A percentile compares a stretch with the other conserved stretches of the same genome.
These are phyloP conservation scores for Scrobipalpa costella DNA, from an alignment of 2,888 invertebrate species.

Conservation along the genomic window DNA sequence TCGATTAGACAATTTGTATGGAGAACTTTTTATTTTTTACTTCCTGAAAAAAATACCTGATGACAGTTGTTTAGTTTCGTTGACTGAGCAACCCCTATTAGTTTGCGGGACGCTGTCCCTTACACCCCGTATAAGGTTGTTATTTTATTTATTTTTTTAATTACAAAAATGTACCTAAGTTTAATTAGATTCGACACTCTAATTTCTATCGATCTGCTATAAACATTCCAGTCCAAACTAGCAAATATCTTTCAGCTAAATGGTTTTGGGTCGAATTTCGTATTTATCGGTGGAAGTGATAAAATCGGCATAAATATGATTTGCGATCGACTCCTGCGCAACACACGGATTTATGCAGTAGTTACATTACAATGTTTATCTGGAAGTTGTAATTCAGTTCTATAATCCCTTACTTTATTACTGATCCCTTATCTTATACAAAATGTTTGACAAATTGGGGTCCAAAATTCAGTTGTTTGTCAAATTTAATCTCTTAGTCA, in stretches of 20 bases:
- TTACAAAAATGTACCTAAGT: too few species aligned
- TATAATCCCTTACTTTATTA: conserved; percentile 24
- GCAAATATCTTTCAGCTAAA: conserved; percentile 39
- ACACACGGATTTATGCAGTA: conserved; percentile 39
- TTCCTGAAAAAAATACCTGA: too few species aligned
- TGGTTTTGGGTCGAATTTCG: conserved; percentile 42
- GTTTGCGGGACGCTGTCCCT: too few species aligned
- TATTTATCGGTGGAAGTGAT: conserved; percentile 47
- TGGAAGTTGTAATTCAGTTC: conserved; percentile 18
- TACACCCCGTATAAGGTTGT: too few species aligned
- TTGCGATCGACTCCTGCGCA: conserved; percentile 50
- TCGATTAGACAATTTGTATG: too few species aligned
- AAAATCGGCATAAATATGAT: conserved; percentile 52
- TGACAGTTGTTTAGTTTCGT: too few species aligned
- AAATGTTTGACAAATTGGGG: conserved; percentile 17
- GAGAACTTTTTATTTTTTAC: too few species aligned
- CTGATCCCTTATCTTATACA: conserved; percentile 22
- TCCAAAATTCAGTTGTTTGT: not conserved
- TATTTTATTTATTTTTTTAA: too few species aligned
- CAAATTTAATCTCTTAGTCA: not conserved
- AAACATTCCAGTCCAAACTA: not conserved
- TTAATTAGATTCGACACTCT: not conserved
- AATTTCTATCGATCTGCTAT: not conserved
- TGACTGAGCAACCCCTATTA: too few species aligned
- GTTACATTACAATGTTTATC: conserved; percentile 24